A percentile compares a stretch with the other conserved stretches of the same genome.
Evolutionary conservation across 2,797 vertebrate species (phyloP).

Genomic region (Helicolenus hilgendorfi): DNA sequence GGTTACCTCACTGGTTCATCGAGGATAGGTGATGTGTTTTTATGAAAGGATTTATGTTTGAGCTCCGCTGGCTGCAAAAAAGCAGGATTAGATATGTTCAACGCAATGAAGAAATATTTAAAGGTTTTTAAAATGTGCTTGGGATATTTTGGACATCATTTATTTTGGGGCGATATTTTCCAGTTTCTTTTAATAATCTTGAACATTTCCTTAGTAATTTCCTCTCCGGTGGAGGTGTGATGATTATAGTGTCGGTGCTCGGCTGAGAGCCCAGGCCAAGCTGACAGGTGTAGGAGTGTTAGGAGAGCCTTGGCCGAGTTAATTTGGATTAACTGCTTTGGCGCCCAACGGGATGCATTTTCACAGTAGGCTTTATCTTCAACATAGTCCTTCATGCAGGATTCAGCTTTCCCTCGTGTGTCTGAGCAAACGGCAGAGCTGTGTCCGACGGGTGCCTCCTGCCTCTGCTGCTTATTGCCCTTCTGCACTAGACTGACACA

Average conservation of each 20-base stretch:
- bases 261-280: slow-evolving; percentile 52
- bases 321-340: slow-evolving; percentile 81
- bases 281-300: slow-evolving; percentile 81
- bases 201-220: slow-evolving; percentile 38
- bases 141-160: neutral
- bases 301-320: slow-evolving; percentile 70
- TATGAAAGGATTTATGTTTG: neutral
- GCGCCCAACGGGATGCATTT: slow-evolving; percentile 57
- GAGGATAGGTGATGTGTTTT: neutral
- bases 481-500: neutral
- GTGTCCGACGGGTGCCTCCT: neutral
- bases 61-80: neutral
- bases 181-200: slow-evolving; percentile 15
- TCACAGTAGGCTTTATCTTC: slow-evolving; percentile 71
- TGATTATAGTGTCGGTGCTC: slow-evolving; percentile 23
- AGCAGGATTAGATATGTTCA: neutral
- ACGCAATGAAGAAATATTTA: neutral
- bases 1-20: neutral
- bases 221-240: slow-evolving; percentile 23
- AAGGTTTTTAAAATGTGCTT: neutral
- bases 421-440: slow-evolving; percentile 27
- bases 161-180: neutral
- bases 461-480: neutral
- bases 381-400: slow-evolving; percentile 45
- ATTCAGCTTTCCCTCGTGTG: slow-evolving; percentile 47